Conservation (phyloP, 2,888 invertebrate species). For the Rhagophthalmus giganteus region DNA sequence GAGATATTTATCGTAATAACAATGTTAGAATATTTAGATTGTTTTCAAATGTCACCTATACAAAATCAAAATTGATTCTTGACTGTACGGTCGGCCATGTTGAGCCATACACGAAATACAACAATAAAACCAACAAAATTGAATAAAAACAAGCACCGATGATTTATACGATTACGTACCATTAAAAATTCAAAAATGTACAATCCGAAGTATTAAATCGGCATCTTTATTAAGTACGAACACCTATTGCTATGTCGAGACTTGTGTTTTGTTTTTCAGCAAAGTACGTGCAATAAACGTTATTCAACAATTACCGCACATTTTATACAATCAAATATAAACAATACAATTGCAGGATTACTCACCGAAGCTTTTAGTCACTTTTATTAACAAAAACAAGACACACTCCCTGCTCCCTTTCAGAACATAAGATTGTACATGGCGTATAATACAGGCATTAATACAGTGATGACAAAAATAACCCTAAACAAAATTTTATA, state of each 20-base stretch:
- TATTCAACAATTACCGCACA: neutral
- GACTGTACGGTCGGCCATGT: slow-evolving; percentile 54
- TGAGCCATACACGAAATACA: slow-evolving; percentile 40
- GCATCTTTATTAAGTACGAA: no score
- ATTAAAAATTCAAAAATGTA: no score
- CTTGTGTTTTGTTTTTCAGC: slow-evolving; percentile 3
- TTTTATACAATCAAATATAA: neutral
- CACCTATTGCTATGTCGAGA: neutral
- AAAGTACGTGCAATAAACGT: slow-evolving; percentile 10
- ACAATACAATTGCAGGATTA: neutral
- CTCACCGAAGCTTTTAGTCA: slow-evolving; percentile 19
- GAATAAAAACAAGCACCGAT: slow-evolving; percentile 1
- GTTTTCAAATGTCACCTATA: neutral
- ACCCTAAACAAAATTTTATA: neutral
- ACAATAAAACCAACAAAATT: slow-evolving; percentile 28
- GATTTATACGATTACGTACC: no score
- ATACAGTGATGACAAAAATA: slow-evolving; percentile 15
- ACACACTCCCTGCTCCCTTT: slow-evolving; percentile 53
- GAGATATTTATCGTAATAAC: neutral
- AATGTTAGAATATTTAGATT: neutral
- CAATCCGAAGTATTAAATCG: no score
- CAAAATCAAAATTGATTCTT: slow-evolving; percentile 52
- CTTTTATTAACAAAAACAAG: slow-evolving; percentile 39
- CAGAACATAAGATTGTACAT: slow-evolving; percentile 50
- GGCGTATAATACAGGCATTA: slow-evolving; percentile 44